phyloP scores from a whole-genome alignment of 2,888 invertebrate genomes.

The Oxycera nigricornis region DNA sequence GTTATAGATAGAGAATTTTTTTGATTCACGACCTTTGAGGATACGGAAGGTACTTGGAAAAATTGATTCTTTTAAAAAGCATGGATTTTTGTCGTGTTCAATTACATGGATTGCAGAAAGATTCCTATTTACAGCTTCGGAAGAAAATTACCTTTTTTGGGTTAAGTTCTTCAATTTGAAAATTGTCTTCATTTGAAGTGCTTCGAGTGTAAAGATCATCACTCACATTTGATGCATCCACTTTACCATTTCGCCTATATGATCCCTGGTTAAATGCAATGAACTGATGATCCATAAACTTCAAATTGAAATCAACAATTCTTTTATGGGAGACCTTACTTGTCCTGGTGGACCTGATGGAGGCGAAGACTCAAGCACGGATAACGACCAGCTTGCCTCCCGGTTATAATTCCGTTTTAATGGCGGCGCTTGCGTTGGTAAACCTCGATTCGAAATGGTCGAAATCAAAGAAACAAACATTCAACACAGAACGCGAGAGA shows the following conservation, averaged over 20 bases:
- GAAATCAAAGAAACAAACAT: slow-evolving; percentile 15
- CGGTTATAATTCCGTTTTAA: slow-evolving; percentile 26
- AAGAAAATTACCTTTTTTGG: too few relatives aligned
- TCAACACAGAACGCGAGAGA: not conserved
- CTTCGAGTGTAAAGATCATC: not conserved
- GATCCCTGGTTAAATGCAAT: slow-evolving; percentile 8
- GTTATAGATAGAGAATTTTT: too few relatives aligned
- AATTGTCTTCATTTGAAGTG: not conserved
- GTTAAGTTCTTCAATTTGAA: too few relatives aligned
- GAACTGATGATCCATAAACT: slow-evolving; percentile 37
- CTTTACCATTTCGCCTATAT: not conserved
- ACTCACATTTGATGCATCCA: not conserved
- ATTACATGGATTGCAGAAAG: too few relatives aligned
- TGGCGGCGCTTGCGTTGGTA: slow-evolving; percentile 22
- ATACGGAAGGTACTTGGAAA: too few relatives aligned
- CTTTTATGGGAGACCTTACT: not conserved
- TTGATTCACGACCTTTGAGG: too few relatives aligned
- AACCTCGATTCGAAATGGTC: not conserved
- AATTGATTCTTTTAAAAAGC: too few relatives aligned
- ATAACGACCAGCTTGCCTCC: slow-evolving; percentile 12
- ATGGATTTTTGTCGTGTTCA: too few relatives aligned
- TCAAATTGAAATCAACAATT: slow-evolving; percentile 26
- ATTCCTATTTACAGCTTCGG: too few relatives aligned
- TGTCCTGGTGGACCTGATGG: not conserved
- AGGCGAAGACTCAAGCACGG: not conserved